A percentile compares a stretch with the other conserved stretches of the same genome.
Evolutionary conservation across 1,140 invertebrate genomes (phyloP).

Genomic region (Diuraphis noxia): DNA sequence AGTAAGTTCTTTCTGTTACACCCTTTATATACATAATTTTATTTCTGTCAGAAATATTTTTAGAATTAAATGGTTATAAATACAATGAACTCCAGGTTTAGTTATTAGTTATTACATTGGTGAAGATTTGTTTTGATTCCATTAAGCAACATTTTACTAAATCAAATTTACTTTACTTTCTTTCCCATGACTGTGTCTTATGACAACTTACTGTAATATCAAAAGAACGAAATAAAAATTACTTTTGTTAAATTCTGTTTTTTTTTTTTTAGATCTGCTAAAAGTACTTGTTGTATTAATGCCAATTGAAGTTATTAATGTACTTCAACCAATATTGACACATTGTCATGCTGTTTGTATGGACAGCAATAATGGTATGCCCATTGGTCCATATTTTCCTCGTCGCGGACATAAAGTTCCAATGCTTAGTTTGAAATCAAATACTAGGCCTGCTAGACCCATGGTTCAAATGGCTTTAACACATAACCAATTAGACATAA

Average conservation of each 20-base stretch:
- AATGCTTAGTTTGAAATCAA: conserved; percentile 57
- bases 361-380: conserved; percentile 71
- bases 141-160: no score
- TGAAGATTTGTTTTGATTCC: no score
- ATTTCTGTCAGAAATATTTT: no score
- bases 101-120: no score
- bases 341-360: conserved; percentile 82
- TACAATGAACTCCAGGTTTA: neutral
- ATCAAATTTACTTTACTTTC: neutral
- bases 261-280: conserved; percentile 70
- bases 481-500: conserved; percentile 50
- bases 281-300: conserved; percentile 83
- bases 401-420: conserved; percentile 63
- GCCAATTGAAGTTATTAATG: conserved; percentile 78
- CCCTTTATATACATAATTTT: neutral
- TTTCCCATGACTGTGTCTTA: neutral
- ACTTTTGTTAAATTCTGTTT: neutral
- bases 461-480: conserved; percentile 86
- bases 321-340: conserved; percentile 79
- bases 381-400: conserved; percentile 75
- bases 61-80: neutral
- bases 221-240: neutral
- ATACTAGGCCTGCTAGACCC: conserved; percentile 71
- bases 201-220: neutral
- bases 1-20: no score